Base-by-base conservation (phyloP, 1,140 invertebrate genomes). In the Bradysia coprophila region DNA sequence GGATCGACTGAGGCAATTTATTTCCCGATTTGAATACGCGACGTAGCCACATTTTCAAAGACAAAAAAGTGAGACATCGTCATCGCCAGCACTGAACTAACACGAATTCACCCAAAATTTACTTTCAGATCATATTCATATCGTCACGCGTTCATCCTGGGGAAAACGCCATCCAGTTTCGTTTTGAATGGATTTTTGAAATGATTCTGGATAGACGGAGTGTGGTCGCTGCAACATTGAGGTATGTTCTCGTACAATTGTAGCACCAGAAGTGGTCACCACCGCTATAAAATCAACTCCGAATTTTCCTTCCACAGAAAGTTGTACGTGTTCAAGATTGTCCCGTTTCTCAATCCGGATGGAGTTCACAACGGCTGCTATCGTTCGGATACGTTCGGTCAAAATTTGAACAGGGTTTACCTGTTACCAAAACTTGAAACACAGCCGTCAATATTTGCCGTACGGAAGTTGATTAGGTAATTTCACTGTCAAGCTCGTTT, bases 261-360 rank as follows among this genome's bases (percentile, higher is more conserved):
- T n/a, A n/a, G n/a, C n/a, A n/a, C n/a, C n/a, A n/a, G n/a, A 18
- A 21, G 37, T 11, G 37, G 15, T 8, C 16, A 38, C 11, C 20
- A 21, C n/a, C n/a, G 28, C 28, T 31, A 8, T 9, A 31, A 31
- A n/a, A n/a, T n/a, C n/a, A n/a, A 73, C 78, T 38, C 78, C 78
- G 11, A 61, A 10, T 36, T 36, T 36, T 36, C 10, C 42, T 63
- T 69, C 49, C 61, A 93, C 11, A 67, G 89, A 32, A 75, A 80
- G 49, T 57, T 75, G 32, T 87, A 83, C 55, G 84, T 94, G 39
- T 93, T 95, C 64, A 93, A 94, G 65, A 62, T 94, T 48, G 80
- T 95, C 44, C 89, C 90, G 2, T 85, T 92, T 69, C 63, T 94
- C 38, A 95, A 95, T 65, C 89, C 90, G 2, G 90, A 95, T 59